Evolutionary conservation across 1,140 invertebrate species (phyloP).

Genomic region (Phortica variegata): DNA sequence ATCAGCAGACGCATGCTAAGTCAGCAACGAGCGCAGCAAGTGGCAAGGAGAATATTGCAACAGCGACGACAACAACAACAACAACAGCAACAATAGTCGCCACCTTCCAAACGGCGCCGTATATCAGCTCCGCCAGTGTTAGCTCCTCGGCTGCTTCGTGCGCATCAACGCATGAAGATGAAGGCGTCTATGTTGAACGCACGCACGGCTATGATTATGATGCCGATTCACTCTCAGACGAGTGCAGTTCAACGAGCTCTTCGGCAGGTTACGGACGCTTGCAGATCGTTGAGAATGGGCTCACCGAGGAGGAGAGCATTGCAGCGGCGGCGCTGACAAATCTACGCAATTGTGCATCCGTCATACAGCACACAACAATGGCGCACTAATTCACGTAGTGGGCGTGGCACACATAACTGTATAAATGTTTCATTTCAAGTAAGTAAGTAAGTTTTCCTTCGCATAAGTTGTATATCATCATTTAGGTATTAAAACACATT

Average conservation of each 20-base stretch:
- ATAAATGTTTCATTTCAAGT: not conserved
- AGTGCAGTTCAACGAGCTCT: conserved; percentile 33
- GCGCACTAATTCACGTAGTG: conserved; percentile 35
- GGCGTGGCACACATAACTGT: not conserved
- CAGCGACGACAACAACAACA: not conserved
- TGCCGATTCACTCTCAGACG: conserved; percentile 40
- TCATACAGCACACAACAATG: conserved; percentile 56
- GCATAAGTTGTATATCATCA: too few species aligned
- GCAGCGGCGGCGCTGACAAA: conserved; percentile 52
- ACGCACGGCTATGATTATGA: conserved; percentile 34
- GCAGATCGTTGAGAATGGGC: conserved; percentile 46
- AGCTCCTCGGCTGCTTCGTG: conserved; percentile 20
- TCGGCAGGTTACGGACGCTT: conserved; percentile 39
- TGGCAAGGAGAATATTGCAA: not conserved
- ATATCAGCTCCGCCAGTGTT: conserved; percentile 27
- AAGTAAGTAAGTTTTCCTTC: conserved; percentile 19
- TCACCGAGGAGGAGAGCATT: conserved; percentile 56
- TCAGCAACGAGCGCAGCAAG: conserved; percentile 5
- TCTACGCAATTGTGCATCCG: conserved; percentile 52
- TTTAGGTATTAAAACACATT: too few species aligned
- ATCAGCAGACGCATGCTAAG: conserved; percentile 64
- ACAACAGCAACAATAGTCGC: conserved; percentile 31
- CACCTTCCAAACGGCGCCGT: conserved; percentile 27
- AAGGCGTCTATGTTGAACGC: conserved; percentile 34
- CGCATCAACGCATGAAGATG: conserved; percentile 26